Conservation (phyloP, 2,797 vertebrate genomes). For the Anguilla marmorata region DNA sequence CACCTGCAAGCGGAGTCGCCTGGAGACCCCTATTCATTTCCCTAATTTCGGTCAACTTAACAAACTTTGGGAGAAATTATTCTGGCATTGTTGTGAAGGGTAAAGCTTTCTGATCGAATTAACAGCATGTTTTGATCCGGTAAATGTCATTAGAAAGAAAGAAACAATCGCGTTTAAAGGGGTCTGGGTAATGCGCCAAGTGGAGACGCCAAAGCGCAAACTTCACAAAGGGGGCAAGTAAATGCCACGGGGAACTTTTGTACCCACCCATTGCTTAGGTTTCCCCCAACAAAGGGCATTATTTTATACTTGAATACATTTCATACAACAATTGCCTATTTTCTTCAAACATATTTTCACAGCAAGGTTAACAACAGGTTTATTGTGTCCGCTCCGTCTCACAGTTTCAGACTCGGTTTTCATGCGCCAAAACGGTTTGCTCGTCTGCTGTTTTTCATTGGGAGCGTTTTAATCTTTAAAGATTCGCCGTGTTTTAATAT, state of each 20-base stretch:
- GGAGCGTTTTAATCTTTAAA: slow-evolving; percentile 73
- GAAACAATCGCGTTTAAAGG: slow-evolving; percentile 98
- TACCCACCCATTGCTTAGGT: slow-evolving; percentile 95
- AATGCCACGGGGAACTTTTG: slow-evolving; percentile 98
- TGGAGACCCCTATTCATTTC: slow-evolving; percentile 99
- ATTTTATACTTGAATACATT: slow-evolving; percentile 99
- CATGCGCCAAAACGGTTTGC: slow-evolving; percentile 76
- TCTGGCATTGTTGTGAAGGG: slow-evolving; percentile 97
- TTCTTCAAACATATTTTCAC: slow-evolving; percentile 99
- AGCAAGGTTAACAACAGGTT: slow-evolving; percentile 93
- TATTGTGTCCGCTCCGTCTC: slow-evolving; percentile 79
- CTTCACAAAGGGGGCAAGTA: slow-evolving; percentile 91
- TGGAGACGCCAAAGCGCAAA: slow-evolving; percentile 97
- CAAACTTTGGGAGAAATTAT: slow-evolving; percentile 99
- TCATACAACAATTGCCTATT: slow-evolving; percentile 99
- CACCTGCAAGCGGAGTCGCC: slow-evolving; percentile 95
- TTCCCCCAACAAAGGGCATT: slow-evolving; percentile 99
- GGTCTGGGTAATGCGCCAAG: slow-evolving; percentile 96
- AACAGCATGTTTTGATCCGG: slow-evolving; percentile 99
- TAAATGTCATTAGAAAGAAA: slow-evolving; percentile 99
- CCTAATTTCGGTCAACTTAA: slow-evolving; percentile 99
- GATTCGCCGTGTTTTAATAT: slow-evolving; percentile 65
- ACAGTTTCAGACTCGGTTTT: slow-evolving; percentile 65
- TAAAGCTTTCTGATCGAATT: slow-evolving; percentile 99
- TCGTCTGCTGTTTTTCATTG: slow-evolving; percentile 58